Evolutionary conservation across 2,888 invertebrate genomes (phyloP), one percentile per base, ranked within the genome.

Genomic region (Cyclophora punctaria): DNA sequence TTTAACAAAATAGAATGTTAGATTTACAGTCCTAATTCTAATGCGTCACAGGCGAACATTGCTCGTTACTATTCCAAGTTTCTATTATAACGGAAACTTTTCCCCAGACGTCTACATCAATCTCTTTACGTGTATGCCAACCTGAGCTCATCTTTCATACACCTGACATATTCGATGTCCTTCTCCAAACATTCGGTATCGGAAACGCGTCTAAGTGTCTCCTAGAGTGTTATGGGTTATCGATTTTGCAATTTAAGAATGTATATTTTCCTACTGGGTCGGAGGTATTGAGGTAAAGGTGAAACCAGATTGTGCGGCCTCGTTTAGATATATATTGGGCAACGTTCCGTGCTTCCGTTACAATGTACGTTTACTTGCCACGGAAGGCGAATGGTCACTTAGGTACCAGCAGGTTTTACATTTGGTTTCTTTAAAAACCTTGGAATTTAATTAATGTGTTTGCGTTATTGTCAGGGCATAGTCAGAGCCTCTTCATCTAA

Each of bases 261-360:
- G 60, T 67, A 58, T 63, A 66, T 50, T 58, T 41, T 48, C 48
- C 37, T 5, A 37, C 4, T 37, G 37, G 4, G 5, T 55, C 53
- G 50, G 55, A 71, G 69, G 63, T 73, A 75, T 75, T 75, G 77
- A 81, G 71, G 69, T 67, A 78, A 77, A 83, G 77, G 81, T 81
- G 79, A 80, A 83, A 80, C 75, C 63, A 58, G 67, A 67, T 63
- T 64, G 73, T 60, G 45, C 68, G 82, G 66, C 84, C 83, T 83
- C 77, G 80, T 66, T 73, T 63, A 68, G 74, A 70, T 74, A 64
- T 66, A 59, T 65, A 69, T 79, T 82, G 74, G 69, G 73, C 64
- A 83, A 83, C 64, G 70, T 69, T 78, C 74, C 80, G 78, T 80
- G 81, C 73, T 80, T 78, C 79, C 82, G 80, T 77, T 74, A 55